Evolutionary conservation across 2,113 vertebrate genomes (phyloP), one percentile per base, ranked within the genome.

Genomic region (Propithecus coquereli): DNA sequence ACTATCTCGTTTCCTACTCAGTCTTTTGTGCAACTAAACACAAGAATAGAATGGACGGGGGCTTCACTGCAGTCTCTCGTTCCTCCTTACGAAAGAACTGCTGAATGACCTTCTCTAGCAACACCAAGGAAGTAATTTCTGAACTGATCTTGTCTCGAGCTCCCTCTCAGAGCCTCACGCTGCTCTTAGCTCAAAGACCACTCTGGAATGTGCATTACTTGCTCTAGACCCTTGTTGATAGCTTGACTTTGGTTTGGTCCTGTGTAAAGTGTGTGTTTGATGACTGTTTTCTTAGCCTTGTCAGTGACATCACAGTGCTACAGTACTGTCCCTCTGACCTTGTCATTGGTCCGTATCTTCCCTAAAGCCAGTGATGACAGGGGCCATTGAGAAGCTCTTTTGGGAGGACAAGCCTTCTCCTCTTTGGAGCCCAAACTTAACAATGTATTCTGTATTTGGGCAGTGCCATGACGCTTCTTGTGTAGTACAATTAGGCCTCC

Each of bases 391-490:
- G 57, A 89, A 30, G 5, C 5, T 86, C 8, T 73, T 63, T n/a
- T 9, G 27, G 37, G 12, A 95, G 37, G 25, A 85, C 94, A 22
- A 57, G 6, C 20, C 37, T 57, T 25, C 30, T 95, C 8, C 50
- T 86, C 18, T 73, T 57, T 76, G 70, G 63, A 82, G 52, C 22
- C 12, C 59, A 77, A 59, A 32, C 61, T 68, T 34, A 87, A 87
- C 71, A 57, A 79, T 8, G 0, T 7, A 3, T 45, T n/a, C 8
- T 52, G 0, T 0, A 3, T 70, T 40, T 45, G 25, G 37, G 20
- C n/a, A 61, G 45, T 25, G n/a, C 27, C 7, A 6, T 52, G 27
- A 8, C 30, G 12, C 14, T 34, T 47, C 30, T 34, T 22, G 32
- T 59, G 6, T 13, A 59, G 18, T 43, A 59, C 47, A 71, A 10